Conservation (phyloP, 2,888 invertebrate species). For the Cheilosia pagana region DNA sequence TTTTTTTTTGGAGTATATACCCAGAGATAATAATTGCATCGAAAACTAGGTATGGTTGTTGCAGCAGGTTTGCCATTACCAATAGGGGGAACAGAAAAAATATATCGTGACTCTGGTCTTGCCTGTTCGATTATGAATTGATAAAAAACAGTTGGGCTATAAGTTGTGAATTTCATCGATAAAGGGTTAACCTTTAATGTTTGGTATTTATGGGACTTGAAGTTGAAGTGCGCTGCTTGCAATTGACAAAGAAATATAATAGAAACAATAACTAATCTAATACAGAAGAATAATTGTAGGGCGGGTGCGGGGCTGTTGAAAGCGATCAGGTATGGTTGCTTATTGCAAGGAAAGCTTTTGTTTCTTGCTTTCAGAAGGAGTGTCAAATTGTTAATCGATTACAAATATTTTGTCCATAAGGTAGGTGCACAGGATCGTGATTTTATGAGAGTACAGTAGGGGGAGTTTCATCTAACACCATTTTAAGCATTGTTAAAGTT, state of each 20-base stretch:
- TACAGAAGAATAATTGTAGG: too few relatives aligned
- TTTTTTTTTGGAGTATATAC: conserved; percentile 6
- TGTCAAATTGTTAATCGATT: too few relatives aligned
- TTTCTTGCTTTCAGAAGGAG: too few relatives aligned
- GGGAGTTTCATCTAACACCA: too few relatives aligned
- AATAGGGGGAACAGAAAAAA: conserved; percentile 33
- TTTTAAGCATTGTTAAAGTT: too few relatives aligned
- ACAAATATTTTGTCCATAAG: too few relatives aligned
- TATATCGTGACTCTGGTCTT: conserved; percentile 56
- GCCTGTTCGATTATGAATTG: conserved; percentile 39
- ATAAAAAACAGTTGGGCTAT: conserved; percentile 47
- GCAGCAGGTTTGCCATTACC: conserved; percentile 40
- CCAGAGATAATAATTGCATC: conserved; percentile 59
- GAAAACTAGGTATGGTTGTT: conserved; percentile 43
- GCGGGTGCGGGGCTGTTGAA: too few relatives aligned
- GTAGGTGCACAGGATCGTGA: too few relatives aligned
- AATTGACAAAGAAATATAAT: conserved; percentile 4
- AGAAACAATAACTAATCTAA: background rate
- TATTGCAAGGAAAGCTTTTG: too few relatives aligned
- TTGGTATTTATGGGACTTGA: conserved; percentile 16
- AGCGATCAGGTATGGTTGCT: too few relatives aligned
- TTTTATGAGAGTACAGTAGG: too few relatives aligned
- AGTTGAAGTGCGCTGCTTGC: background rate
- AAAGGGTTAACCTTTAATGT: conserved; percentile 57
- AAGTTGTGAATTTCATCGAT: conserved; percentile 64